Percentiles rank a stretch among this genome's conserved stretches.
Evolutionary conservation across 2,113 vertebrate genomes (phyloP).

Genomic region (Ivindomyrus marchei): DNA sequence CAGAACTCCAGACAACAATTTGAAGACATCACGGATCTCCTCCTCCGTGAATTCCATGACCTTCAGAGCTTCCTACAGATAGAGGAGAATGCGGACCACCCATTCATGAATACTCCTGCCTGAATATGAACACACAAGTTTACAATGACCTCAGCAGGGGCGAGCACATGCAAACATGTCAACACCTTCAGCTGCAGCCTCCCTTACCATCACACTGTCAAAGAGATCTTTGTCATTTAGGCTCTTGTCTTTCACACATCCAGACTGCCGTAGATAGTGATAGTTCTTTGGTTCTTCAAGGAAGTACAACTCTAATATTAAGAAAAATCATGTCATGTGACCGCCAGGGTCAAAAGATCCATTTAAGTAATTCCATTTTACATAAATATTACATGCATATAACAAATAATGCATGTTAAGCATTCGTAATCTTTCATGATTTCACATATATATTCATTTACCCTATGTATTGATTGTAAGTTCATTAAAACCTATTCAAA

Average conservation of each 20-base stretch:
- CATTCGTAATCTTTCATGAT: not conserved
- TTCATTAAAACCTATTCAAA: not conserved
- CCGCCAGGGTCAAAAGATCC: not conserved
- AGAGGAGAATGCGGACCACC: not conserved
- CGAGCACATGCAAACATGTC: not conserved
- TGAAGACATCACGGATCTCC: constrained; percentile 82
- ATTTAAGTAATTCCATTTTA: not conserved
- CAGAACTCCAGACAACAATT: constrained; percentile 78
- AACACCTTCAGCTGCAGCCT: not conserved
- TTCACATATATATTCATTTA: not conserved
- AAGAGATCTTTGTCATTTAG: constrained; percentile 75
- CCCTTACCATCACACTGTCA: constrained; percentile 78
- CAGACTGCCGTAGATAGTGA: constrained; percentile 77
- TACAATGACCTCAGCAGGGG: not conserved
- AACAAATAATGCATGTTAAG: not conserved
- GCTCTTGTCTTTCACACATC: constrained; percentile 74
- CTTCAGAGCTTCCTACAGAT: constrained; percentile 69
- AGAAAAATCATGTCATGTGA: not conserved
- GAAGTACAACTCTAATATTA: constrained; percentile 64
- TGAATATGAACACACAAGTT: not conserved
- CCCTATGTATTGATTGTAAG: not conserved
- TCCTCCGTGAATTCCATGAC: constrained; percentile 81
- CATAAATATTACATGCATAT: not conserved
- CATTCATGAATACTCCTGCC: not conserved
- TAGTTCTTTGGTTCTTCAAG: constrained; percentile 73